Evolutionary conservation across 1,140 invertebrate genomes (phyloP).

Genomic region (Charaxes varanes): DNA sequence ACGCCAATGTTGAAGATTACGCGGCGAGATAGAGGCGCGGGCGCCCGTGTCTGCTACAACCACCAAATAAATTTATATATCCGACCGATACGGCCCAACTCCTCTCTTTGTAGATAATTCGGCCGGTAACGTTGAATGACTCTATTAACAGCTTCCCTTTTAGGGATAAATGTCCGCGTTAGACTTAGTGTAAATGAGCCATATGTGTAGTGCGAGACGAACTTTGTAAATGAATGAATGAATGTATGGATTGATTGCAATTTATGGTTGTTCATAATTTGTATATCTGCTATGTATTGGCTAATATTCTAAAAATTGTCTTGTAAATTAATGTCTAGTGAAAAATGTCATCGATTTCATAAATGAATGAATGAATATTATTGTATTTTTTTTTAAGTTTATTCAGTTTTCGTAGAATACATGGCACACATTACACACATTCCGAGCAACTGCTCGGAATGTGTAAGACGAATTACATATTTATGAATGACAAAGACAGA

Average conservation of each 20-base stretch:
- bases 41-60: slow-evolving; percentile 68
- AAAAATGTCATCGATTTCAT: too few relatives aligned
- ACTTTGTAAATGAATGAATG: neutral
- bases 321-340: too few relatives aligned
- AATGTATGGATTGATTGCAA: neutral
- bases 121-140: slow-evolving; percentile 71
- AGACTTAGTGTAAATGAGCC: slow-evolving; percentile 34
- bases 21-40: slow-evolving; percentile 62
- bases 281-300: too few relatives aligned
- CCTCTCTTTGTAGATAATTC: slow-evolving; percentile 73
- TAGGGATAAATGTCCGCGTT: slow-evolving; percentile 69
- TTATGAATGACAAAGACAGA: too few relatives aligned
- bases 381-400: too few relatives aligned
- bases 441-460: too few relatives aligned
- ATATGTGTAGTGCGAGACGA: slow-evolving; percentile 41
- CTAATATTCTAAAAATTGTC: too few relatives aligned
- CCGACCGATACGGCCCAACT: slow-evolving; percentile 63
- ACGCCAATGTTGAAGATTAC: slow-evolving; percentile 74
- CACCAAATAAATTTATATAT: slow-evolving; percentile 73
- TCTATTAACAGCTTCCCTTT: slow-evolving; percentile 74
- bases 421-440: too few relatives aligned
- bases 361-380: too few relatives aligned
- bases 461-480: too few relatives aligned
- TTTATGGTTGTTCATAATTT: neutral
- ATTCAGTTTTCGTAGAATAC: too few relatives aligned